Evolutionary conservation across 2,113 vertebrate species (phyloP).

Genomic region (Struthidea cinerea): DNA sequence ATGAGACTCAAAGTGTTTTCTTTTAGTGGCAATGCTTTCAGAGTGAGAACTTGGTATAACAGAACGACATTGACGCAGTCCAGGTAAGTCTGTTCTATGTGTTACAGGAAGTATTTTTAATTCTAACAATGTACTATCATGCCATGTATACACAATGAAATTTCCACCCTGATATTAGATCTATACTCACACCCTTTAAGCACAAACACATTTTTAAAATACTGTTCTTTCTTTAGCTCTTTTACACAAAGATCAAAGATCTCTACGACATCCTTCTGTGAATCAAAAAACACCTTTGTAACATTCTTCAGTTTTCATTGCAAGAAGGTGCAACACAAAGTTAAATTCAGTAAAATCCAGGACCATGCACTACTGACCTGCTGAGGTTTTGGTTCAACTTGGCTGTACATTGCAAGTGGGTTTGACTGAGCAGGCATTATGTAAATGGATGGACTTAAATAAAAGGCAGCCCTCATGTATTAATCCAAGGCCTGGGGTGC

Average conservation of each 20-base stretch:
- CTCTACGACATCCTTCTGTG: not conserved
- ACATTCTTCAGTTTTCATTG: not conserved
- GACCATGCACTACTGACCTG: constrained; percentile 33
- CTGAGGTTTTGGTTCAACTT: constrained; percentile 39
- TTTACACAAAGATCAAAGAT: not conserved
- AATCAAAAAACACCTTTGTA: not conserved
- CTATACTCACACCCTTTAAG: not conserved
- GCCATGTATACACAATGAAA: not conserved
- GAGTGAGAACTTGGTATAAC: not conserved
- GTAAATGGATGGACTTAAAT: constrained; percentile 63
- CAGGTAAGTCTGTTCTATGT: not conserved
- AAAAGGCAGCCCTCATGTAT: constrained; percentile 57
- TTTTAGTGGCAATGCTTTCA: not conserved
- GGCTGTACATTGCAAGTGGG: constrained; percentile 45
- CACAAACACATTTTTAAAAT: not conserved
- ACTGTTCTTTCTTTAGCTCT: not conserved
- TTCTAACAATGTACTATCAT: not conserved
- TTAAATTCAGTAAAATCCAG: constrained; percentile 53
- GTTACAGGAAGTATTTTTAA: not conserved
- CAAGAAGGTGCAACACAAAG: not conserved
- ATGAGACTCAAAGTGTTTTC: not conserved
- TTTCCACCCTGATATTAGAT: not conserved
- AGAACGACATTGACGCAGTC: not conserved
- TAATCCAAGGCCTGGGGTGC: constrained; percentile 73
- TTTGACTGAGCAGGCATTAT: constrained; percentile 72